Base-by-base conservation (phyloP, 1,140 invertebrate species). In the Oreohelix idahoensis region DNA sequence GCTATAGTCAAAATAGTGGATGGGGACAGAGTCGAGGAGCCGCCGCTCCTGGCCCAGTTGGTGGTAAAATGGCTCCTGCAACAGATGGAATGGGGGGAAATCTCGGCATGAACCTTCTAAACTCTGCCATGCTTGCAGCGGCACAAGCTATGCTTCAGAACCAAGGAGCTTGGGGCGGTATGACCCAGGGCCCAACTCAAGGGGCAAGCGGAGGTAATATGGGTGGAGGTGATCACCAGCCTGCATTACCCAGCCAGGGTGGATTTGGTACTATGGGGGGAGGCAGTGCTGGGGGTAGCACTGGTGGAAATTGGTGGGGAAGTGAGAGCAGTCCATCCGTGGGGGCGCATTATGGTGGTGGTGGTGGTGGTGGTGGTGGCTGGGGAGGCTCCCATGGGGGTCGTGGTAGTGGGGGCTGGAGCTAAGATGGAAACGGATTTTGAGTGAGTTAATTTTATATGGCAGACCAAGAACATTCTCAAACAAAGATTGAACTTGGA, bases 51-150 rank as follows among this genome's bases (percentile, higher is more conserved):
- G 84, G 86, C 58, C 86, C 86, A 76, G 85, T 83, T 73, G 84
- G 86, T 29, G 85, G 85, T 42, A 84, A 85, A n/a, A 86, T 88
- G 71, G 84, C 81, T 15, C 82, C 83, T 51, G 88, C 85, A 36
- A 84, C 84, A 20, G 82, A 81, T n/a, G 83, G 82, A 70, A 79
- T 63, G 15, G 53, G 84, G 2, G 85, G 85, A 73, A 88, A 89
- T 83, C 79, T 90, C 45, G 88, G 88, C 58, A 87, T 91, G 86
- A 89, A 88, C 76, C 80, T 90, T 23, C 58, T 91, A 2, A 91
- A 89, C 70, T 88, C 89, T 35, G 90, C 89, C 20, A 89, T 91
- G 89, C 84, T 91, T 69, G 90, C 90, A 20, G 90, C 90, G 53
- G 90, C 90, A 20, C 90, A 91, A 69, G 90, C 90, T 32, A 89